Percentiles rank a stretch among this genome's conserved stretches.
Evolutionary conservation across 2,113 vertebrate species (phyloP).

Genomic region (Machaerirhynchus nigripectus): DNA sequence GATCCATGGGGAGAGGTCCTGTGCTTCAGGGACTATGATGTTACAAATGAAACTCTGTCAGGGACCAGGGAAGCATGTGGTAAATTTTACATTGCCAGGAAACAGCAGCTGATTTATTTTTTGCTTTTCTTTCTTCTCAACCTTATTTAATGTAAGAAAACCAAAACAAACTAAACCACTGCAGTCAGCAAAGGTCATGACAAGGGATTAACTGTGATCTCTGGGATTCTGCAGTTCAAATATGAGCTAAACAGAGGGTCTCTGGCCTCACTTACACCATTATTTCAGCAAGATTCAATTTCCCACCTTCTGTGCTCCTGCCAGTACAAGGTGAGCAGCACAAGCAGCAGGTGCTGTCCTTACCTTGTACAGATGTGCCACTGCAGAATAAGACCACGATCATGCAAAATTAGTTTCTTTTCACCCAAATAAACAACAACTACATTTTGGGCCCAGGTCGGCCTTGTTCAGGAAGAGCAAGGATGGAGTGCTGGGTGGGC

Average conservation of each 20-base stretch:
- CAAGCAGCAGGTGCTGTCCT: neutral
- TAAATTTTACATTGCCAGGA: neutral
- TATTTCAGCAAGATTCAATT: neutral
- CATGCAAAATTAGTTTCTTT: neutral
- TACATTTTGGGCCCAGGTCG: neutral
- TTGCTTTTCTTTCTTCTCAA: neutral
- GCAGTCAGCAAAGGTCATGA: neutral
- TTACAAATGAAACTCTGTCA: neutral
- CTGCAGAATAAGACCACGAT: neutral
- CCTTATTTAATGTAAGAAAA: neutral
- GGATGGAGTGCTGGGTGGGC: neutral
- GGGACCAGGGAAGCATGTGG: fast-evolving
- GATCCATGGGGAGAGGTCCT: neutral
- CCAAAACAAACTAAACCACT: neutral
- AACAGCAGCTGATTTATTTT: neutral
- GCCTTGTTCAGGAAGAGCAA: neutral
- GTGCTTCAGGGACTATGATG: neutral
- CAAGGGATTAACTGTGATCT: neutral
- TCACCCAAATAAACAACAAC: neutral
- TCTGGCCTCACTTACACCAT: neutral
- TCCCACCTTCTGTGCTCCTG: neutral
- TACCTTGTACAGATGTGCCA: neutral
- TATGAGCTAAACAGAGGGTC: neutral
- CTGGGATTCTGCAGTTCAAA: neutral
- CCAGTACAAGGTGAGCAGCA: neutral